A percentile compares a stretch with the other conserved stretches of the same genome.
Evolutionary conservation across 2,888 invertebrate genomes (phyloP).

Genomic region (Epistrophella euchroma): DNA sequence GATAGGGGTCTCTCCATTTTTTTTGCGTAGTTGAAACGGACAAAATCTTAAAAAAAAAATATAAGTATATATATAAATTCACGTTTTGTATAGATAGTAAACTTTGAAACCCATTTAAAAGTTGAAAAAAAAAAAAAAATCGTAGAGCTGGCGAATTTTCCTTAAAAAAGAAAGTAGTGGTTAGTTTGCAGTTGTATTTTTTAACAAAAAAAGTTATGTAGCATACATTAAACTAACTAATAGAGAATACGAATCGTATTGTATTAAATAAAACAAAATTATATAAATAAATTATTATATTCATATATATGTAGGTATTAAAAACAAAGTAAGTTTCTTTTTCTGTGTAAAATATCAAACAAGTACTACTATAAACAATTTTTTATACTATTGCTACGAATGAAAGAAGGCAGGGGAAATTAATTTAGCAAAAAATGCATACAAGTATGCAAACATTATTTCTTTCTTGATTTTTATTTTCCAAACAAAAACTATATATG

Average conservation of each 20-base stretch:
- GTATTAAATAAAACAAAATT: conserved; percentile 47
- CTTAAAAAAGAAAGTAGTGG: conserved; percentile 50
- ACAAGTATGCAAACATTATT: conserved; percentile 31
- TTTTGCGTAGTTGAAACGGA: conserved; percentile 68
- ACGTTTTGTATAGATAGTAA: conserved; percentile 58
- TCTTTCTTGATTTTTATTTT: conserved; percentile 46
- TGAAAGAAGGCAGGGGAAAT: conserved; percentile 38
- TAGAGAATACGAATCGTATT: conserved; percentile 65
- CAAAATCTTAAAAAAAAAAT: conserved; percentile 41
- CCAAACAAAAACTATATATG: conserved; percentile 42
- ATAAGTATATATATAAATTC: conserved; percentile 21
- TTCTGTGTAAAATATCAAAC: conserved; percentile 56
- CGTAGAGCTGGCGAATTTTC: conserved; percentile 51
- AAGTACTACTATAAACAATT: conserved; percentile 39
- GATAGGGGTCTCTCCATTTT: conserved; percentile 78
- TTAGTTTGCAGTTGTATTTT: conserved; percentile 42
- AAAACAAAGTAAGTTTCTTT: conserved; percentile 29
- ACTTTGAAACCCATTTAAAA: conserved; percentile 29
- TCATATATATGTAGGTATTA: conserved; percentile 40
- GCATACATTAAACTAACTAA: conserved; percentile 53
- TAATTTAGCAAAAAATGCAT: conserved; percentile 26
- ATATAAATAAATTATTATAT: conserved; percentile 68
- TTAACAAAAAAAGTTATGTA: conserved; percentile 57
- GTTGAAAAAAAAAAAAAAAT: conserved; percentile 15
- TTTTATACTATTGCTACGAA: conserved; percentile 53